A percentile compares a stretch with the other conserved stretches of the same genome.
phyloP scores from a whole-genome alignment of 2,888 invertebrate species.

The Seladonia tumulorum region DNA sequence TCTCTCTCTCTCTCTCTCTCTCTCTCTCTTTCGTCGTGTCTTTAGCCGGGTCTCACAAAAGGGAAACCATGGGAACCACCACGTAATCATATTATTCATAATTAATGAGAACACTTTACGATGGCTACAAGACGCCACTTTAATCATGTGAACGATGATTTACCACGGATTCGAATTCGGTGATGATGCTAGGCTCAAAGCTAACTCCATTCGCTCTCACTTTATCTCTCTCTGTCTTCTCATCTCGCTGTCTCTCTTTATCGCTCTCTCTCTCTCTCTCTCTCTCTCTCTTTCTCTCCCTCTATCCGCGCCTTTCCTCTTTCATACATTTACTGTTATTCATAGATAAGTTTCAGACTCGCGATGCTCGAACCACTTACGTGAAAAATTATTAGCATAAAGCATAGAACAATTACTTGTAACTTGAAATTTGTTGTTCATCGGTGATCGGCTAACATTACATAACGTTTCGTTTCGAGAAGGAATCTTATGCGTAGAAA shows the following conservation, averaged over 20 bases:
- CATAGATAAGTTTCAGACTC: not conserved
- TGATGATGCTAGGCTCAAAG: constrained; percentile 18
- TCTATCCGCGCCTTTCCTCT: not conserved
- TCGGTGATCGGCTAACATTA: constrained; percentile 6
- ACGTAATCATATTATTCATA: constrained; percentile 78
- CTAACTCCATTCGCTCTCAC: not conserved
- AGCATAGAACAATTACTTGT: constrained; percentile 27
- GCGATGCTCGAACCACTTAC: not conserved
- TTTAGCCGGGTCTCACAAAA: constrained; percentile 68
- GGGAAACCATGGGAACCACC: constrained; percentile 77
- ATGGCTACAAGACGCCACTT: constrained; percentile 47
- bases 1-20: no score
- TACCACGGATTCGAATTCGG: constrained; percentile 54
- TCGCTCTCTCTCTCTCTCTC: not conserved
- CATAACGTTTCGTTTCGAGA: not conserved
- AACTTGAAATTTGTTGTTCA: constrained; percentile 4
- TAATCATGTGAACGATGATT: constrained; percentile 68
- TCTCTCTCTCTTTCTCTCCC: not conserved
- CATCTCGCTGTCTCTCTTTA: no score
- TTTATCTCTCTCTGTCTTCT: not conserved
- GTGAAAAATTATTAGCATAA: constrained; percentile 13
- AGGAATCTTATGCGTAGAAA: not conserved
- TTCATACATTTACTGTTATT: not conserved
- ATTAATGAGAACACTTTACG: constrained; percentile 71
- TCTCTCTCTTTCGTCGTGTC: constrained; percentile 9